phyloP scores from a whole-genome alignment of 1,140 invertebrate genomes.

The Bombus polaris region DNA sequence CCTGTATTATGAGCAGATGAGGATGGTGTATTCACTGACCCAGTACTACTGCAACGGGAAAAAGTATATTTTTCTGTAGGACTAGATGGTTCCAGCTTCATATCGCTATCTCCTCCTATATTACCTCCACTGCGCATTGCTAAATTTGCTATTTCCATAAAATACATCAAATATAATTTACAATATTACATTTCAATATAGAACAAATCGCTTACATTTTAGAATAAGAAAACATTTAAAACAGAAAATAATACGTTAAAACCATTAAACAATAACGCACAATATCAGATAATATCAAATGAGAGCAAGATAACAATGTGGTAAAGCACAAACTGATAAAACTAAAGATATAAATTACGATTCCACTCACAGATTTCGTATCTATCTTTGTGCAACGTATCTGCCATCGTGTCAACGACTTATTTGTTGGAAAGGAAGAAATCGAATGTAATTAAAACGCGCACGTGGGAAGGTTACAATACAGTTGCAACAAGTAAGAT shows the following conservation, averaged over 20 bases:
- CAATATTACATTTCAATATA: not conserved
- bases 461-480: conserved; percentile 55
- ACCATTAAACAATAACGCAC: not conserved
- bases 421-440: conserved; percentile 8
- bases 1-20: conserved; percentile 94
- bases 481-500: conserved; percentile 32
- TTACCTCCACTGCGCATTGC: conserved; percentile 53
- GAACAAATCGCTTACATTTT: not conserved
- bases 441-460: conserved; percentile 9
- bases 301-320: not conserved
- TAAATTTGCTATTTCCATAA: conserved; percentile 52
- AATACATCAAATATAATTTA: conserved; percentile 13
- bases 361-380: conserved; percentile 68
- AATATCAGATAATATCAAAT: not conserved
- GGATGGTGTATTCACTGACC: conserved; percentile 91
- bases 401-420: conserved; percentile 60
- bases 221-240: not conserved
- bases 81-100: conserved; percentile 87
- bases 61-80: conserved; percentile 87
- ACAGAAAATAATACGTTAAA: not conserved
- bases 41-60: conserved; percentile 91
- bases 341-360: not conserved
- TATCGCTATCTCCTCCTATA: conserved; percentile 77
- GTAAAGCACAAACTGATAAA: not conserved
- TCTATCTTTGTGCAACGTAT: conserved; percentile 66